These are phyloP conservation scores for Homalodisca vitripennis DNA, from an alignment of 1,140 invertebrate genomes.

Conservation along the genomic window DNA sequence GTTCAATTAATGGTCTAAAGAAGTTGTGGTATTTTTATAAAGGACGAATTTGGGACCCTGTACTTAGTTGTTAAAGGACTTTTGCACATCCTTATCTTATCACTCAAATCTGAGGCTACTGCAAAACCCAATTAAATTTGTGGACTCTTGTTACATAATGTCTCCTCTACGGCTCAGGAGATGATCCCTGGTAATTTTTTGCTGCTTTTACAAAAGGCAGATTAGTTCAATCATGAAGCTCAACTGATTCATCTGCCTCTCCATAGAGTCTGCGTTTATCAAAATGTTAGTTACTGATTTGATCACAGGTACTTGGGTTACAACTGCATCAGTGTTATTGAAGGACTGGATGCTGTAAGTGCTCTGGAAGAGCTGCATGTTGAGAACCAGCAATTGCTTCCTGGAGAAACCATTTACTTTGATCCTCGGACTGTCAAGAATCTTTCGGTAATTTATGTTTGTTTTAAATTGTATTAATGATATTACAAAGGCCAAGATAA, in stretches of 20 bases:
- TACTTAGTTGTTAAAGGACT: too few species aligned
- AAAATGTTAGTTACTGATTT: neutral
- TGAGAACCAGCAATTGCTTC: slow-evolving; percentile 59
- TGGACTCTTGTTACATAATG: neutral
- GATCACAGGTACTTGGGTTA: slow-evolving; percentile 55
- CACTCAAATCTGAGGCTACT: neutral
- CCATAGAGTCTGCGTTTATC: neutral
- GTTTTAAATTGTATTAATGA: slow-evolving; percentile 28
- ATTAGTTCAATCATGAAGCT: neutral
- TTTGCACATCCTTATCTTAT: neutral
- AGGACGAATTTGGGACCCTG: too few species aligned
- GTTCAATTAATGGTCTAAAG: too few species aligned
- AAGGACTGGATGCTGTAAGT: slow-evolving; percentile 60
- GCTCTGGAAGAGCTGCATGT: slow-evolving; percentile 64
- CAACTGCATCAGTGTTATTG: slow-evolving; percentile 64
- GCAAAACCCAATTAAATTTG: neutral
- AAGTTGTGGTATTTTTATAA: too few species aligned
- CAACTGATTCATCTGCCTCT: too few species aligned
- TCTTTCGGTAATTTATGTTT: slow-evolving; percentile 56
- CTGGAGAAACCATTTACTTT: slow-evolving; percentile 61
- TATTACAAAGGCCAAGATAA: too few species aligned
- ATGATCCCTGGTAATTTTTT: neutral
- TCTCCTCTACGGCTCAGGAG: neutral
- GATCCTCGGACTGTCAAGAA: slow-evolving; percentile 59
- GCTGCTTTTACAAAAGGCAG: neutral